These are phyloP conservation scores for Sphenodon punctatus DNA, from an alignment of 2,797 vertebrate genomes.

Conservation along the genomic window DNA sequence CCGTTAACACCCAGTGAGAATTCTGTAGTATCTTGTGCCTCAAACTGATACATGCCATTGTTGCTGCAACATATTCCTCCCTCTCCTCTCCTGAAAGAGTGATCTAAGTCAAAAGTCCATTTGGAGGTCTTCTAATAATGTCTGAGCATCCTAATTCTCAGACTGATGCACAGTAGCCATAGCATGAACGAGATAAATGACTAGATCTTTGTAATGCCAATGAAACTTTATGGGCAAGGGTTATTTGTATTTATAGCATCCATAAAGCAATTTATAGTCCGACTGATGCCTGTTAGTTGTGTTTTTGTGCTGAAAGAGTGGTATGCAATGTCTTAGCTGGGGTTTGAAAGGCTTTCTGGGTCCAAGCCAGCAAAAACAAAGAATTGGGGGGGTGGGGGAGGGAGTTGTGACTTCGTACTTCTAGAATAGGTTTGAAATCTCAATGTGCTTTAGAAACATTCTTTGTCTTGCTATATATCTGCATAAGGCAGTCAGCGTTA, in stretches of 20 bases:
- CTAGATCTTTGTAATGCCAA: constrained; percentile 52
- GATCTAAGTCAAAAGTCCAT: constrained; percentile 5
- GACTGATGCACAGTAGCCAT: constrained; percentile 9
- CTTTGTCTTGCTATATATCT: too few species aligned
- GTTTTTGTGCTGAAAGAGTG: constrained; percentile 38
- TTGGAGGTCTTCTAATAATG: constrained; percentile 36
- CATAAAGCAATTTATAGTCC: constrained; percentile 57
- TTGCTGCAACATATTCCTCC: background rate
- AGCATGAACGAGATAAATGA: constrained; percentile 32
- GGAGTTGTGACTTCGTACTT: too few species aligned
- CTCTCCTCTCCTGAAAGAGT: background rate
- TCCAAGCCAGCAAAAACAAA: constrained; percentile 34
- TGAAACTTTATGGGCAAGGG: constrained; percentile 49
- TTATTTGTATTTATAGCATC: constrained; percentile 61
- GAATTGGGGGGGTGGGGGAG: too few species aligned
- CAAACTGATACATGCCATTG: background rate
- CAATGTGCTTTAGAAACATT: too few species aligned
- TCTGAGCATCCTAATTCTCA: background rate
- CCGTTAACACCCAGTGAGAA: too few species aligned
- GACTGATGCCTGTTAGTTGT: constrained; percentile 46
- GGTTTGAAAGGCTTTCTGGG: constrained; percentile 36
- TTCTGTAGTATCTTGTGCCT: background rate
- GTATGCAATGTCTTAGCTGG: constrained; percentile 23
- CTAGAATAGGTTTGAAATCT: too few species aligned
- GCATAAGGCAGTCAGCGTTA: too few species aligned